These are phyloP conservation scores for Coptodon bakossiorum DNA, from an alignment of 2,113 vertebrate species.

Conservation along the genomic window DNA sequence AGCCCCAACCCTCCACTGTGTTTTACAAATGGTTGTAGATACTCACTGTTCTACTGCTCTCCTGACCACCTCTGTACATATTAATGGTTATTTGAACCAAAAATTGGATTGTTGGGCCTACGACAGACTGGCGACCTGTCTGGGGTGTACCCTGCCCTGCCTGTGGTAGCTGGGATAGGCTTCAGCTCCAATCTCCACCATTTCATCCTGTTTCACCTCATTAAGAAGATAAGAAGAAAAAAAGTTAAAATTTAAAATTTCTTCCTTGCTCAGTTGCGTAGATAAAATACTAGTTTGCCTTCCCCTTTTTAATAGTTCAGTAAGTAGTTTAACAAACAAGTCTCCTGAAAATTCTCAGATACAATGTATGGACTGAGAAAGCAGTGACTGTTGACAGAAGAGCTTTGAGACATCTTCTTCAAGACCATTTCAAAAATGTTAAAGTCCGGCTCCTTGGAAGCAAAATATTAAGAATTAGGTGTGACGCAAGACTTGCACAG, in stretches of 20 bases:
- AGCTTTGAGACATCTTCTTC: background rate
- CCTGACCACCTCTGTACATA: background rate
- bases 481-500: background rate
- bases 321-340: background rate
- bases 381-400: background rate
- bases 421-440: background rate
- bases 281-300: background rate
- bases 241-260: background rate
- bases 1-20: fast-evolving
- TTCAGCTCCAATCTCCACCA: background rate
- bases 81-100: background rate
- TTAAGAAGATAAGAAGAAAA: background rate
- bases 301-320: background rate
- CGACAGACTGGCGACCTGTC: fast-evolving
- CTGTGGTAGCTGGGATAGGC: background rate
- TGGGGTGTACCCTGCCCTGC: background rate
- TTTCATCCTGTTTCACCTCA: background rate
- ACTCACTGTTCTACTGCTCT: background rate
- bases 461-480: background rate
- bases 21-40: background rate
- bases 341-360: background rate
- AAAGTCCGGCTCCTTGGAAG: background rate
- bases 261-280: background rate
- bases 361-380: background rate
- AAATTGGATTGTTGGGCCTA: background rate